These are phyloP conservation scores for Hirtodrosophila alboralis DNA, from an alignment of 2,888 invertebrate species.

Conservation along the genomic window DNA sequence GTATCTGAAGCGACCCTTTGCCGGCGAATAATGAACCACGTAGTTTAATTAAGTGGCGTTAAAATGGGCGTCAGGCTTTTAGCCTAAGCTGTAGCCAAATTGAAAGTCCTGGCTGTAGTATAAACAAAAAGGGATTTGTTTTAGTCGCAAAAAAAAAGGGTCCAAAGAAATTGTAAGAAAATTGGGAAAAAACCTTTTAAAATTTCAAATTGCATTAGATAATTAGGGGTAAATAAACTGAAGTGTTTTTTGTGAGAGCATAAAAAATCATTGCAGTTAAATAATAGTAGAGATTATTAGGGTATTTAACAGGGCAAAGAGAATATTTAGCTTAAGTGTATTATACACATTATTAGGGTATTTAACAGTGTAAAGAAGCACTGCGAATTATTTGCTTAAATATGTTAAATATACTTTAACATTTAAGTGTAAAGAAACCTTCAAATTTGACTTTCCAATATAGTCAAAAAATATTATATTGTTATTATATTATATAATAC, in stretches of 20 bases:
- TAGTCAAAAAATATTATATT: too few species aligned
- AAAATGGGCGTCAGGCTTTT: constrained; percentile 21
- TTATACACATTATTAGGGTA: too few species aligned
- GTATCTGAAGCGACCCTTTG: constrained; percentile 8
- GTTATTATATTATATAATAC: too few species aligned
- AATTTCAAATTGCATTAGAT: constrained; percentile 6
- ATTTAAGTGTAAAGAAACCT: too few species aligned
- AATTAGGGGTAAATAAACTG: background rate
- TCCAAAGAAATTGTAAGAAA: constrained; percentile 18
- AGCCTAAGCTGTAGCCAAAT: constrained; percentile 3
- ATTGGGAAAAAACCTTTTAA: constrained; percentile 9
- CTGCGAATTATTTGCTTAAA: too few species aligned
- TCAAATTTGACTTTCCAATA: too few species aligned
- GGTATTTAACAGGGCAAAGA: too few species aligned
- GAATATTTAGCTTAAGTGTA: too few species aligned
- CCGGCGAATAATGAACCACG: constrained; percentile 21
- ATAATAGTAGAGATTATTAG: background rate
- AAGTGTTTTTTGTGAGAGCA: too few species aligned
- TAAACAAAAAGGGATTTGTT: constrained; percentile 17
- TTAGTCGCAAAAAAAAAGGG: constrained; percentile 22
- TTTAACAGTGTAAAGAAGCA: too few species aligned
- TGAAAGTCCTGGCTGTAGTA: constrained; percentile 4
- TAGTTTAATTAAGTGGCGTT: constrained; percentile 64
- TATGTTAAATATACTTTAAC: too few species aligned
- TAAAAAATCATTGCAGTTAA: too few species aligned